phyloP scores from a whole-genome alignment of 2,113 vertebrate species.

The Morone saxatilis region DNA sequence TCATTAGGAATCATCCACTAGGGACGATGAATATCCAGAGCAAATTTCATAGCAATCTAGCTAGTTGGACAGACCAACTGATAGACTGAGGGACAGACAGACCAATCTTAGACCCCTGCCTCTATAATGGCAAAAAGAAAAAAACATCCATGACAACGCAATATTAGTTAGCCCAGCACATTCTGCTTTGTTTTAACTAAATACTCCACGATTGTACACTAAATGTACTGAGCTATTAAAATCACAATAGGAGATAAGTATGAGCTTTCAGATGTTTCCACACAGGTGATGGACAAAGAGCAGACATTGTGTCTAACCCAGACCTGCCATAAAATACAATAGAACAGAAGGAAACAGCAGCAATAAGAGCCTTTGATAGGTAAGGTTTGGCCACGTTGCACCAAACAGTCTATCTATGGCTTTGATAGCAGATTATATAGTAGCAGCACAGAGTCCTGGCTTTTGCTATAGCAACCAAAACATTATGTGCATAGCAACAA shows the following conservation, averaged over 20 bases:
- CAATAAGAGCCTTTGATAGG: conserved; percentile 57
- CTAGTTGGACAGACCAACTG: neutral
- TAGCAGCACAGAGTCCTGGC: conserved; percentile 46
- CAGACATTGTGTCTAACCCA: conserved; percentile 62
- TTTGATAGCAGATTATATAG: conserved; percentile 41
- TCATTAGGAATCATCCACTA: neutral
- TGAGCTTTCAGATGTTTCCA: conserved; percentile 44
- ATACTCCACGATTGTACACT: neutral
- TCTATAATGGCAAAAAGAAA: neutral
- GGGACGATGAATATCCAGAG: neutral
- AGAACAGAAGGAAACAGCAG: conserved; percentile 44
- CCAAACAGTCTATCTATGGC: conserved; percentile 65
- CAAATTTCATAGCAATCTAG: neutral
- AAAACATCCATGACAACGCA: neutral
- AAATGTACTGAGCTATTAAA: neutral
- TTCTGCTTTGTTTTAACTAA: neutral
- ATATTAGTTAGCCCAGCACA: neutral
- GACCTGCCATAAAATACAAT: conserved; percentile 43
- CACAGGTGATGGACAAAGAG: neutral
- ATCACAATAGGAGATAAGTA: neutral
- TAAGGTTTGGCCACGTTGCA: conserved; percentile 43
- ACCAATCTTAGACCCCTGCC: neutral
- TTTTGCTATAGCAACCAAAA: conserved; percentile 57
- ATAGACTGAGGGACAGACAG: neutral
- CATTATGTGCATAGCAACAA: conserved; percentile 69